Conservation (phyloP, 2,113 vertebrate species). For the Heliornis fulica region DNA sequence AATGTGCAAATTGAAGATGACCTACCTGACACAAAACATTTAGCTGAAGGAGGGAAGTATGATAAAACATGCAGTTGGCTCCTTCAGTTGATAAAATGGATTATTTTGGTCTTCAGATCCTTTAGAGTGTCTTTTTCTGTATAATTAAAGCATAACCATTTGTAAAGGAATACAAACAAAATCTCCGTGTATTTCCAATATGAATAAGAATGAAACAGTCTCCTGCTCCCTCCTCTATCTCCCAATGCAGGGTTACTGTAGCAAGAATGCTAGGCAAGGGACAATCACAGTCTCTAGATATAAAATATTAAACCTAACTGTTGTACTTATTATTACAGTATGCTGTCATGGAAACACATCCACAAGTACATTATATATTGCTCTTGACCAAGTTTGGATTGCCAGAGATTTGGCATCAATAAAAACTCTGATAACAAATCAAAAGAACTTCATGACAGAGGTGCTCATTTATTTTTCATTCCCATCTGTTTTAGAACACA, state of each 20-base stretch:
- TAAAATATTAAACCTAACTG: background rate
- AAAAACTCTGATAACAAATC: background rate
- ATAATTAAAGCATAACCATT: background rate
- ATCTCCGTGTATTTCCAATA: background rate
- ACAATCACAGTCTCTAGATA: background rate
- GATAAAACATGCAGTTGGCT: background rate
- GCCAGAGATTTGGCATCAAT: background rate
- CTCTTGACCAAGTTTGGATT: background rate
- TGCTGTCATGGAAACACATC: background rate
- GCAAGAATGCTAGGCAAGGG: background rate
- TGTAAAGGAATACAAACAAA: background rate
- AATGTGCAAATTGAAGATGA: background rate
- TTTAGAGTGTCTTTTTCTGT: background rate
- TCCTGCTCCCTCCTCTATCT: background rate
- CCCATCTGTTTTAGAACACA: constrained; percentile 7
- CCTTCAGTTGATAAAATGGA: background rate
- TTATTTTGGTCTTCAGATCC: background rate
- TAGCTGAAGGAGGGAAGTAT: background rate
- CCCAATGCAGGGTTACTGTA: background rate
- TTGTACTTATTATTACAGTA: background rate
- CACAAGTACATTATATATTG: background rate
- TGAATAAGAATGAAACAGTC: background rate
- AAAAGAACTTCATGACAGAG: background rate
- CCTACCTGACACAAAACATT: background rate
- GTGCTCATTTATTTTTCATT: background rate